Evolutionary conservation across 2,888 invertebrate genomes (phyloP), one percentile per base, ranked within the genome.

Genomic region (Gandaritis pyraliata): DNA sequence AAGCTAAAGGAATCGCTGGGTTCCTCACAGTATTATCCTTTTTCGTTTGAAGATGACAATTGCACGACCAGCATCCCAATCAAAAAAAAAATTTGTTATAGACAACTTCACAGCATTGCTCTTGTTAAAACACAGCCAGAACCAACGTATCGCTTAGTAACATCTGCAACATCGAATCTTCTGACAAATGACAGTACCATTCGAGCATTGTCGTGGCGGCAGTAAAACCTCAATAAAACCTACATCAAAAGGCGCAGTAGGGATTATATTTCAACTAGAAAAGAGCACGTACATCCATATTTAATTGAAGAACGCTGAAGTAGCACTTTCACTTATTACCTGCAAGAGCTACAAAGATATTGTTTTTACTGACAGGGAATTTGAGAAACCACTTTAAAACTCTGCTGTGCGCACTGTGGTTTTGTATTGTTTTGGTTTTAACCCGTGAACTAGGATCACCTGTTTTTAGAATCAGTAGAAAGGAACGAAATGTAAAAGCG

Each of bases 201-300:
- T 68, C 75, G 70, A 74, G 76, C 71, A 76, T 77, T 76, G 76
- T 72, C 71, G 72, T 67, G 57, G 69, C 55, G 70, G 71, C 73
- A 73, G 74, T 83, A 84, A 83, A 83, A 82, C 75, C 77, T 74
- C 81, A 73, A 80, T 83, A 83, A 82, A 83, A 78, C 69, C 70
- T 71, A 72, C 75, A 76, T 76, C 76, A 75, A 71, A 76, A 70
- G 70, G 66, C 71, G 71, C 73, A 74, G 74, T 82, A 43, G 23
- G 46, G n/a, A 46, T 48, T 79, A 79, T 77, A 76, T 80, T 74
- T 75, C 76, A 76, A 74, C 71, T 70, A 76, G 69, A 71, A 73
- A 71, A 71, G 71, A 60, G 57, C 55, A 55, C 48, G 58, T 49
- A 56, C 68, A 74, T 78, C 68, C 73, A 83, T 83, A 81, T 83